Conservation (phyloP, 2,113 vertebrate species). For the Phoxinus phoxinus region DNA sequence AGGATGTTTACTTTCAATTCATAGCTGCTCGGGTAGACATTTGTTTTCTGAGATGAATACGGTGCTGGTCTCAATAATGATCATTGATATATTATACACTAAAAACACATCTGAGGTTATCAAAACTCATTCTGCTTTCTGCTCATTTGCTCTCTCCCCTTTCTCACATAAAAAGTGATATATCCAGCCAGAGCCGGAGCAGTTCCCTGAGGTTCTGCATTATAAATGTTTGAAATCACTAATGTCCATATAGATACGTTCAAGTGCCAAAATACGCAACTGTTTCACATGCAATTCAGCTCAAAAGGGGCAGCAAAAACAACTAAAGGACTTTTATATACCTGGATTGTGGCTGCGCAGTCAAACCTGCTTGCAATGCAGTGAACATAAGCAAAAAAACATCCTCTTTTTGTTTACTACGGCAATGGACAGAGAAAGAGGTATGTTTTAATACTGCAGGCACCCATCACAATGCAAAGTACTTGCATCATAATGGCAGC, state of each 20-base stretch:
- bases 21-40: background rate
- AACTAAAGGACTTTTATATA: background rate
- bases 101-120: slow-evolving; percentile 4
- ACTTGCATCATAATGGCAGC: slow-evolving; percentile 1
- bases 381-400: background rate
- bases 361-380: background rate
- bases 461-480: background rate
- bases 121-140: slow-evolving; percentile 35
- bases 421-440: background rate
- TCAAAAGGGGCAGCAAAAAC: background rate
- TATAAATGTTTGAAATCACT: slow-evolving; percentile 32
- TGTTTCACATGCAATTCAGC: background rate
- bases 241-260: slow-evolving; percentile 22
- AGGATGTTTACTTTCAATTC: slow-evolving; percentile 8
- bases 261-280: background rate
- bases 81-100: slow-evolving; percentile 42
- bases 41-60: background rate
- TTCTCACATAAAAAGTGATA: slow-evolving; percentile 10
- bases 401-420: background rate
- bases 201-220: slow-evolving; percentile 12
- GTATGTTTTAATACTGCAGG: slow-evolving; percentile 12
- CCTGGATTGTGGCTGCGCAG: background rate
- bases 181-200: background rate
- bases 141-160: background rate
- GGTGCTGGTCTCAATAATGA: slow-evolving; percentile 13